phyloP scores from a whole-genome alignment of 2,797 vertebrate genomes.

The Sebastes iracundus region DNA sequence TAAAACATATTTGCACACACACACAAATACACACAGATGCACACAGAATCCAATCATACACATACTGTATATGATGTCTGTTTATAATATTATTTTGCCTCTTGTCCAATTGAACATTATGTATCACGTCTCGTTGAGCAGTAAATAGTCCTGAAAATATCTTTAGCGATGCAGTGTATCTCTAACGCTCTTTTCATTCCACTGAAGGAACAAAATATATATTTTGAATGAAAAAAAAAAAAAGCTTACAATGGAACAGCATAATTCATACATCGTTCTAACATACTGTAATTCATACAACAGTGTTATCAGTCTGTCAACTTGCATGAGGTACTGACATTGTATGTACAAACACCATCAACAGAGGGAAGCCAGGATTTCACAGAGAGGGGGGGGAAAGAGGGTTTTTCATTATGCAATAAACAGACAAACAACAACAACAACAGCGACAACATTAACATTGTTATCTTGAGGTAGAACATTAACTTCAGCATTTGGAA shows the following conservation, averaged over 20 bases:
- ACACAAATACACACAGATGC: background rate
- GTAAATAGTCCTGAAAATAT: conserved; percentile 34
- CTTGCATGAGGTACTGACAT: conserved; percentile 77
- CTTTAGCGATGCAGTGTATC: conserved; percentile 73
- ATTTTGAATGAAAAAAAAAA: conserved; percentile 36
- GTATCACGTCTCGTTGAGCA: conserved; percentile 27
- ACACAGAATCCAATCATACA: conserved; percentile 22
- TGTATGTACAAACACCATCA: conserved; percentile 71
- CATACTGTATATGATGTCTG: conserved; percentile 44
- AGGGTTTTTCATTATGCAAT: conserved; percentile 78
- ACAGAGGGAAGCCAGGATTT: conserved; percentile 63
- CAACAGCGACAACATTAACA: conserved; percentile 79
- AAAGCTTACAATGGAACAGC: conserved; percentile 69
- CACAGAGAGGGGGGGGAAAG: conserved; percentile 34
- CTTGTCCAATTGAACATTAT: conserved; percentile 31
- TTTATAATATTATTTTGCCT: conserved; percentile 17
- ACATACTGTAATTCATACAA: conserved; percentile 67
- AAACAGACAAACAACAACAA: conserved; percentile 78
- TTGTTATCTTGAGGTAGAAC: conserved; percentile 95
- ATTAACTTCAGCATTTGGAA: conserved; percentile 95
- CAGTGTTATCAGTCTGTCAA: conserved; percentile 73
- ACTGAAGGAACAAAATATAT: conserved; percentile 43
- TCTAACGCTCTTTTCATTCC: conserved; percentile 64
- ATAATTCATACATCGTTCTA: conserved; percentile 51
- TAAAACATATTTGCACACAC: conserved; percentile 4